Evolutionary conservation across 2,888 invertebrate species (phyloP).

Genomic region (Anorthoa munda): DNA sequence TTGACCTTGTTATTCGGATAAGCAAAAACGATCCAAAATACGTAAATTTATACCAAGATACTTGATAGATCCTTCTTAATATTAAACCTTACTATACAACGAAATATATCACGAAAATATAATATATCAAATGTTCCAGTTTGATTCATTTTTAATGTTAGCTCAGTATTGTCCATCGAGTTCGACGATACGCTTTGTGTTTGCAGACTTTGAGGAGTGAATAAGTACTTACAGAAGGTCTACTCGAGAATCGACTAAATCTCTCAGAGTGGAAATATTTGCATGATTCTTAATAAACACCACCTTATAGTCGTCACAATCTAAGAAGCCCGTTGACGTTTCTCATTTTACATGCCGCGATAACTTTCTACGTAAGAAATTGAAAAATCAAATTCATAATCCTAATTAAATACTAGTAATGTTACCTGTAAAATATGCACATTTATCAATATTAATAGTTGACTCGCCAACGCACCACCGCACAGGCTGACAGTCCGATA

Average conservation of each 20-base stretch:
- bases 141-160: conserved; percentile 60
- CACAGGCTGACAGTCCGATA: no score
- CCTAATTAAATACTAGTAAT: no score
- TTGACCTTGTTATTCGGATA: not conserved
- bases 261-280: no score
- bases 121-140: conserved; percentile 47
- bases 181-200: conserved; percentile 52
- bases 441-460: no score
- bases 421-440: no score
- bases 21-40: not conserved
- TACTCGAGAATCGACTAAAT: not conserved
- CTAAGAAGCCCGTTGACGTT: no score
- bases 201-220: conserved; percentile 15
- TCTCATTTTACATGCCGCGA: no score
- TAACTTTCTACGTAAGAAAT: no score
- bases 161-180: conserved; percentile 54
- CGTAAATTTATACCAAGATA: not conserved
- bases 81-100: not conserved
- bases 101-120: conserved; percentile 37
- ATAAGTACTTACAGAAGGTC: conserved; percentile 21
- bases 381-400: no score
- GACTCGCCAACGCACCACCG: no score
- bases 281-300: no score
- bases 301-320: no score
- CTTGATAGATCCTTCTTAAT: conserved; percentile 2